These are phyloP conservation scores for Myxocyprinus asiaticus DNA, from an alignment of 2,113 vertebrate genomes.

Conservation along the genomic window DNA sequence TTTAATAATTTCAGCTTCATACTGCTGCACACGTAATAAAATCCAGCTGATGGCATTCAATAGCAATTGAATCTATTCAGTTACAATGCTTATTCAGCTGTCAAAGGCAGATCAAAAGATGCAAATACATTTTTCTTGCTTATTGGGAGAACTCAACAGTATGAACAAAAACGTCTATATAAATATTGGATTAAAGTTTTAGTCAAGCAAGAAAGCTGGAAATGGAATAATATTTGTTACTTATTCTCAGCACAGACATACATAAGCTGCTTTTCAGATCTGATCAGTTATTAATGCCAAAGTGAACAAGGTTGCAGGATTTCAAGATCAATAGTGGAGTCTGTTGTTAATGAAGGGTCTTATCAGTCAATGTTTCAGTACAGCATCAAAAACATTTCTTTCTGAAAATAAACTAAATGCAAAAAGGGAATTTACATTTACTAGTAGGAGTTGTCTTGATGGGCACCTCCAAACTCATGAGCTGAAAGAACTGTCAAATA, in stretches of 20 bases:
- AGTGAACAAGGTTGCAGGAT: not conserved
- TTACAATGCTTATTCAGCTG: too few relatives aligned
- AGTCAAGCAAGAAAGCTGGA: not conserved
- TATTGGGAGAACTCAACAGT: too few relatives aligned
- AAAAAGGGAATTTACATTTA: not conserved
- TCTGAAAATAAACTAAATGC: slow-evolving; percentile 4
- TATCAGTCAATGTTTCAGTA: not conserved
- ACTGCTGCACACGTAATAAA: too few relatives aligned
- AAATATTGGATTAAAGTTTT: not conserved
- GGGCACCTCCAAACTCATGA: not conserved
- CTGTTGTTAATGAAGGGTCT: not conserved
- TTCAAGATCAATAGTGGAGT: not conserved
- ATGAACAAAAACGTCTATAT: not conserved
- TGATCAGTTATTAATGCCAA: too few relatives aligned
- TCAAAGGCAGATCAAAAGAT: too few relatives aligned
- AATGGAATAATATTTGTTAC: too few relatives aligned
- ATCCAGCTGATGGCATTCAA: too few relatives aligned
- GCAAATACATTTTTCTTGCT: too few relatives aligned
- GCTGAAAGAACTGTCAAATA: not conserved
- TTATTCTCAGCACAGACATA: too few relatives aligned
- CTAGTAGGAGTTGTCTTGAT: not conserved
- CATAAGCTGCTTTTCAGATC: too few relatives aligned
- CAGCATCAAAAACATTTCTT: not conserved
- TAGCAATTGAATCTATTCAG: too few relatives aligned
- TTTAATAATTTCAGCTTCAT: too few relatives aligned